Conservation (phyloP, 2,113 vertebrate genomes). For the cattle (Bos taurus) region ARS-UCD2.0 NC_037351.1:43528001-43528500, state of each 20-base stretch:
- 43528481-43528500: too few species aligned
- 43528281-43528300: background rate
- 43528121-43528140: background rate
- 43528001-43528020: background rate
- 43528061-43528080: background rate
- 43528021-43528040: background rate
- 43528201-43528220: background rate
- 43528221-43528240: background rate
- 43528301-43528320: background rate
- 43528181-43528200: background rate
- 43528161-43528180: background rate
- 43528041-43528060: background rate
- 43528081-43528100: background rate
- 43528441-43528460: too few species aligned
- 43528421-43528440: too few species aligned
- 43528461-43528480: too few species aligned
- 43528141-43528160: background rate
- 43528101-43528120: background rate
- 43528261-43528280: background rate
- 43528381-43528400: too few species aligned
- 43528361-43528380: background rate
- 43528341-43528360: background rate
- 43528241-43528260: background rate
- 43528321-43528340: background rate
- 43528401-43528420: too few species aligned